Evolutionary conservation across 2,797 vertebrate species (phyloP), one percentile per base, ranked within the genome.

Genomic region (Columba guinea): DNA sequence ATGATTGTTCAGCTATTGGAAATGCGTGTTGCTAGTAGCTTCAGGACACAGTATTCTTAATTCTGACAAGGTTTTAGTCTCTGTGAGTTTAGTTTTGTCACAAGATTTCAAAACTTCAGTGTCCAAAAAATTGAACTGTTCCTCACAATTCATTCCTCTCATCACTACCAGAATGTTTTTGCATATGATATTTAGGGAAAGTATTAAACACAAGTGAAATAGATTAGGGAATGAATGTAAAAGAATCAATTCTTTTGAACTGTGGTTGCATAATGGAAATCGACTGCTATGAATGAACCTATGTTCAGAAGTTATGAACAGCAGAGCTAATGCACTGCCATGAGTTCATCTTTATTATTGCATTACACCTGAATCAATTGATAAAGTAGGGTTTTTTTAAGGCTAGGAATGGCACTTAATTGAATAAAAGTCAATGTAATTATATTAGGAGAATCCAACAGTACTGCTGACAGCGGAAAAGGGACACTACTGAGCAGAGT

Each of bases 301-400:
- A 14, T 96, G 96, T 97, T 97, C 97, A 98, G 98, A 99, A 98
- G 98, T 99, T 98, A 99, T 98, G 98, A 98, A 98, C 98, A 98
- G 98, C 98, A 98, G 98, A 98, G 98, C 98, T 99, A 99, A 99
- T 99, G 99, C 98, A 99, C 98, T 99, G 98, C 99, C 97, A 97
- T 98, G 98, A 99, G 99, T 99, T 99, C 98, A 99, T 98, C 98
- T 98, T 98, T 98, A 99, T 99, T 99, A 99, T 99, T 99, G 98
- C 98, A 99, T 99, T 99, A 99, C 98, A 98, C 98, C 98, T 98
- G 99, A 99, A 99, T 99, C 99, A 99, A 99, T 99, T 99, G 99
- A 99, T 99, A 99, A 99, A 99, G 98, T 99, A 98, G 98, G 97
- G 98, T 99, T 99, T 97, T 98, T 97, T 98, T 97, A 91, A 97